Base-by-base conservation (phyloP, 2,113 vertebrate species). In the Hassar affinis region DNA sequence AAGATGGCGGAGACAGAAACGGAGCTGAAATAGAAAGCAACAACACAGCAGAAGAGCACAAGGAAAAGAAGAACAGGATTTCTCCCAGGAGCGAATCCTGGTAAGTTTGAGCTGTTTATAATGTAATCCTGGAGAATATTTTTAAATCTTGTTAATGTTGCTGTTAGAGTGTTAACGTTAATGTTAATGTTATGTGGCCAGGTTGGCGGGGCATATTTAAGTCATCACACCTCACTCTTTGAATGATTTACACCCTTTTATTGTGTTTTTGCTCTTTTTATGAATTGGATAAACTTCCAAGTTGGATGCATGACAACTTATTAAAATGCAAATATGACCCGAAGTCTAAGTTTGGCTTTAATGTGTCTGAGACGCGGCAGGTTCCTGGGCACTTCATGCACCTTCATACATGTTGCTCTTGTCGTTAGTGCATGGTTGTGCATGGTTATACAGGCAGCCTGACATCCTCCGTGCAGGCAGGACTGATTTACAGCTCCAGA, bases 1-100 rank as follows among this genome's bases (percentile, higher is more conserved):
- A 94, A 95, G 93, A 95, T 95, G 94, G 94, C 94, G 94, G 94
- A 95, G 93, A 92, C 90, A 92, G 93, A 92, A 92, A 90, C 89
- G 92, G 90, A 89, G 52, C 71, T 51, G 42, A 14, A 10, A 4
- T 52, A 52, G 25, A 47, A 0, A 27, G 64, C 33, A 68, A 4
- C 17, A 51, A 47, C 4, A 11, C 12, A 74, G 42, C 33, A 27
- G 54, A 25, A 45, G 27, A 47, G 45, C 2, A 20, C 7, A 22
- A 17, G 3, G 4, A 2, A 27, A 22, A 20, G 75, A 35, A 7
- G 9, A 20, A 8, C 17, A 77, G 52, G 18, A 1, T 15, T 33
- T 3, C 8, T 57, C 11, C 14, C 8, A 12, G 33, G 12, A 38
- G 35, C 12, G n/a, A 11, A 33, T 20, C 7, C 20, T 1, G 61